phyloP scores from a whole-genome alignment of 2,888 invertebrate species.

The Brenthis hecate region DNA sequence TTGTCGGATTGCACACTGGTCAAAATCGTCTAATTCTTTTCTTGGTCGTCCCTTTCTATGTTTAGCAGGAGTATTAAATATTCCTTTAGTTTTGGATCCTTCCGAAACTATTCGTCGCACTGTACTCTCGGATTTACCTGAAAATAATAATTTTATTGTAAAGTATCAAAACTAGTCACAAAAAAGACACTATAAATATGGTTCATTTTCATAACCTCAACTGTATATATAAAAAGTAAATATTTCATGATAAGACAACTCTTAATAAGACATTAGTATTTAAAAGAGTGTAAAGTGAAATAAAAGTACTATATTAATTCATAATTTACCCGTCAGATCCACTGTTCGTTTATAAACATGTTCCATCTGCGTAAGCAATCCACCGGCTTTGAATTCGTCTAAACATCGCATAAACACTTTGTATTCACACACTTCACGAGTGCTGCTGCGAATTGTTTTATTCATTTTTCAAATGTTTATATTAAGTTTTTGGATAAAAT shows the following conservation, averaged over 20 bases:
- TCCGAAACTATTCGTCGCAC: conserved; percentile 1
- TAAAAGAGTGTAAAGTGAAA: background rate
- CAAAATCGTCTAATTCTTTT: conserved; percentile 19
- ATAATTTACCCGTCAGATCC: background rate
- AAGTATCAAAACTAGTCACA: background rate
- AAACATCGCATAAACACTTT: conserved; percentile 2
- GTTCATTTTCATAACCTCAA: too few relatives aligned
- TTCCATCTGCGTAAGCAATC: background rate
- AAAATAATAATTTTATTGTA: background rate
- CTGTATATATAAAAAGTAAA: too few relatives aligned
- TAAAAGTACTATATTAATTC: conserved; percentile 1
- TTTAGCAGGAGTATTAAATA: conserved; percentile 14
- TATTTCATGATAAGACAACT: too few relatives aligned
- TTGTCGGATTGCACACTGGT: conserved; percentile 17
- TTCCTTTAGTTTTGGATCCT: background rate
- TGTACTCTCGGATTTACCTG: conserved; percentile 4
- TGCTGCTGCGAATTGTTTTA: background rate
- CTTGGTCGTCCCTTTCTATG: conserved; percentile 5
- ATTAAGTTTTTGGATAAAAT: background rate
- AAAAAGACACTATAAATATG: too few relatives aligned
- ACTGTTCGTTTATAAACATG: background rate
- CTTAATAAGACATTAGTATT: background rate
- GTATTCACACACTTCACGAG: background rate
- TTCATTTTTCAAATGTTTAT: background rate
- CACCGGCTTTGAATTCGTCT: conserved; percentile 1